phyloP scores from a whole-genome alignment of 2,888 invertebrate species.

The Pollenia angustigena region DNA sequence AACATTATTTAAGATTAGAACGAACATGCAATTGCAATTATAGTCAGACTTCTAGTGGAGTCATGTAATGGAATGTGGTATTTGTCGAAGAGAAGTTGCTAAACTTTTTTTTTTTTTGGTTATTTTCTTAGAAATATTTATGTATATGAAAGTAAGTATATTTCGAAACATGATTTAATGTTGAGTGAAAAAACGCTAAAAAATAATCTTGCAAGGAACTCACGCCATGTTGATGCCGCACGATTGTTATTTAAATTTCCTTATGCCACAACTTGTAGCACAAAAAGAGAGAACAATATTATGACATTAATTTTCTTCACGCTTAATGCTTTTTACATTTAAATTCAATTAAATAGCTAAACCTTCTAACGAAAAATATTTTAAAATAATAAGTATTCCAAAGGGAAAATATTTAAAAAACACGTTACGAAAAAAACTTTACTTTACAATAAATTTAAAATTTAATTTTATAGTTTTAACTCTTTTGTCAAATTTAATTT shows the following conservation, averaged over 20 bases:
- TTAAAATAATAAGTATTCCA: too few species aligned
- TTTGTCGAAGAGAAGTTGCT: neutral
- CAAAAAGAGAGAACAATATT: neutral
- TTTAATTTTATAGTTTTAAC: too few species aligned
- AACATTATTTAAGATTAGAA: conserved; percentile 4
- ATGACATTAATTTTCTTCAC: conserved; percentile 1
- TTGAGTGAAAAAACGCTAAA: conserved; percentile 21
- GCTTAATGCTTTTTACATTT: conserved; percentile 26
- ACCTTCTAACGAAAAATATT: neutral
- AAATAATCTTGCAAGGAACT: neutral
- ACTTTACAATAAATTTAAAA: too few species aligned
- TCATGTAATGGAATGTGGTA: conserved; percentile 8
- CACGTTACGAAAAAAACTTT: too few species aligned
- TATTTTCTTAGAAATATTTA: neutral
- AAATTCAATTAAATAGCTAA: conserved; percentile 39
- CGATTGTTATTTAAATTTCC: neutral
- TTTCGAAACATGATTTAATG: conserved; percentile 6
- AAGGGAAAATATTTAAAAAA: too few species aligned
- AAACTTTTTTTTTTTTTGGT: neutral
- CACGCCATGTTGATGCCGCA: conserved; percentile 10
- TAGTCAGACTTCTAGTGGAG: neutral
- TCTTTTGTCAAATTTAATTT: too few species aligned
- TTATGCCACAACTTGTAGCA: neutral
- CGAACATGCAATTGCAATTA: conserved; percentile 63
- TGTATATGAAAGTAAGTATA: neutral